Evolutionary conservation across 64 coral and sea anemone species (phyloP).

Genomic region (Stylophora pistillata): DNA sequence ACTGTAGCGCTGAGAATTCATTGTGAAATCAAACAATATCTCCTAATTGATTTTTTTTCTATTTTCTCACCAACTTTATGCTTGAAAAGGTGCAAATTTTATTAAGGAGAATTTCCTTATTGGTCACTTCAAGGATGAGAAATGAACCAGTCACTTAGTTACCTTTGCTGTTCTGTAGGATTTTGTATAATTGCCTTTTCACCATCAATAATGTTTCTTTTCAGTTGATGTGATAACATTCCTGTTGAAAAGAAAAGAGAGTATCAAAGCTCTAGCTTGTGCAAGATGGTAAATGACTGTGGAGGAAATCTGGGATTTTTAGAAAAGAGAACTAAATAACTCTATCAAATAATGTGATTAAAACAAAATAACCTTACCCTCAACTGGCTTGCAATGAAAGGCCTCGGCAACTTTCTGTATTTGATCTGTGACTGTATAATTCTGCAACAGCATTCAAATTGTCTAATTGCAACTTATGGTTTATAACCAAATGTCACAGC

Average conservation of each 20-base stretch:
- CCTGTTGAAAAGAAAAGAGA: conserved; percentile 53
- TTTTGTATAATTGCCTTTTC: conserved; percentile 95
- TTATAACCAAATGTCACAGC: neutral
- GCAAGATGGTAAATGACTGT: neutral
- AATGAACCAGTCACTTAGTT: neutral
- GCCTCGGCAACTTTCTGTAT: conserved; percentile 90
- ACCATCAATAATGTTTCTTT: conserved; percentile 92
- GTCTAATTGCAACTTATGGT: neutral
- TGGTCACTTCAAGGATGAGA: neutral
- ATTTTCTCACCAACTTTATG: no score
- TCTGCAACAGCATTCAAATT: conserved; percentile 46
- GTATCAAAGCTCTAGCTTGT: neutral
- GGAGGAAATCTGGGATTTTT: neutral
- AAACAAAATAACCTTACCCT: conserved; percentile 55
- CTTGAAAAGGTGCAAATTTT: no score
- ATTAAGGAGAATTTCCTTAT: no score
- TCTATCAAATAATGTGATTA: neutral
- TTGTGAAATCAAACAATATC: no score
- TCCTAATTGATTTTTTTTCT: no score
- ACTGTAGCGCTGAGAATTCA: no score
- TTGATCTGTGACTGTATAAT: conserved; percentile 86
- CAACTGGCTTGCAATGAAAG: conserved; percentile 93
- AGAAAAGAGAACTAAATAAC: neutral
- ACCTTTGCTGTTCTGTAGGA: conserved; percentile 87
- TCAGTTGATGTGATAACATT: conserved; percentile 95